Percentiles rank a stretch among this genome's conserved stretches.
Conservation (phyloP, 2,113 vertebrate genomes). For the Felis catus region F.catus_Fca126_mat1.0 CM031412.1:53578501-53579000, state of each 20-base stretch:
- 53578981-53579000: neutral
- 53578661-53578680: neutral
- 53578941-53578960: neutral
- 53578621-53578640: neutral
- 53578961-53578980: neutral
- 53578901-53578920: neutral
- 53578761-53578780: neutral
- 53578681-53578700: neutral
- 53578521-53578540: no score
- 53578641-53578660: neutral
- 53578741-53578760: neutral
- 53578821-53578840: neutral
- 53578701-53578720: neutral
- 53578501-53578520: neutral
- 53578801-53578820: neutral
- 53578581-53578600: neutral
- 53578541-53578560: neutral
- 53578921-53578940: neutral
- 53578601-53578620: neutral
- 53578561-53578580: neutral
- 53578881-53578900: neutral
- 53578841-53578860: neutral
- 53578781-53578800: neutral
- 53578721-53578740: neutral
- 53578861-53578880: neutral